Conservation (phyloP, 2,113 vertebrate species). For the Enhydra lutris region DNA sequence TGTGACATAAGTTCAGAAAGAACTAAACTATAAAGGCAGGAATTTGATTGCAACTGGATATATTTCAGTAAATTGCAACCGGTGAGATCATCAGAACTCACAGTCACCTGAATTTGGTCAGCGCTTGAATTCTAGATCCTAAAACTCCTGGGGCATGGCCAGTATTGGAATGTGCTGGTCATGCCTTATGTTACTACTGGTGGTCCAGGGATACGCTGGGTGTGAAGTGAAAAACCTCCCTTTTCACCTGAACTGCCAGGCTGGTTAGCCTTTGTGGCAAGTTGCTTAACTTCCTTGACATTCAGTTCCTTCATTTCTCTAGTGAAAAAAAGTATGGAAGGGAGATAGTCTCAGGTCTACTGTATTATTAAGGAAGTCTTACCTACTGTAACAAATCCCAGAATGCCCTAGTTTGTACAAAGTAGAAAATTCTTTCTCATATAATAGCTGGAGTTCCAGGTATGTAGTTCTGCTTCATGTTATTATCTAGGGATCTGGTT, state of each 20-base stretch:
- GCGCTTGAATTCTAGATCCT: conserved; percentile 34
- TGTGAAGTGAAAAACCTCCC: neutral
- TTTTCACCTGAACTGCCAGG: neutral
- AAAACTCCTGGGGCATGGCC: neutral
- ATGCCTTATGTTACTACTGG: neutral
- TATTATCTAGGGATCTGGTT: neutral
- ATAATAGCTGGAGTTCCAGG: neutral
- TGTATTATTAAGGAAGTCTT: neutral
- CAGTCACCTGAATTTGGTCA: conserved; percentile 1
- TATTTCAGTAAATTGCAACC: conserved; percentile 5
- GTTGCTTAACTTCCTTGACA: neutral
- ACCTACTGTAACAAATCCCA: neutral
- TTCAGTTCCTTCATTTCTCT: conserved; percentile 3
- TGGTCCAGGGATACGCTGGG: neutral
- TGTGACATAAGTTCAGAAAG: conserved; percentile 42
- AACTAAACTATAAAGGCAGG: conserved; percentile 49
- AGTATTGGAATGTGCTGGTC: neutral
- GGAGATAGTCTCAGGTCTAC: neutral
- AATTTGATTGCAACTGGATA: conserved; percentile 26
- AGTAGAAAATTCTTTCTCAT: neutral
- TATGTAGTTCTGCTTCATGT: neutral
- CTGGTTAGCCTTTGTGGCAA: neutral
- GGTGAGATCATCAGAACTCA: conserved; percentile 29
- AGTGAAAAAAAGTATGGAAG: neutral
- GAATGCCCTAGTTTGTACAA: neutral